Percentiles rank a stretch among this genome's conserved stretches.
phyloP scores from a whole-genome alignment of 2,113 vertebrate species.

The Mustelus asterias region DNA sequence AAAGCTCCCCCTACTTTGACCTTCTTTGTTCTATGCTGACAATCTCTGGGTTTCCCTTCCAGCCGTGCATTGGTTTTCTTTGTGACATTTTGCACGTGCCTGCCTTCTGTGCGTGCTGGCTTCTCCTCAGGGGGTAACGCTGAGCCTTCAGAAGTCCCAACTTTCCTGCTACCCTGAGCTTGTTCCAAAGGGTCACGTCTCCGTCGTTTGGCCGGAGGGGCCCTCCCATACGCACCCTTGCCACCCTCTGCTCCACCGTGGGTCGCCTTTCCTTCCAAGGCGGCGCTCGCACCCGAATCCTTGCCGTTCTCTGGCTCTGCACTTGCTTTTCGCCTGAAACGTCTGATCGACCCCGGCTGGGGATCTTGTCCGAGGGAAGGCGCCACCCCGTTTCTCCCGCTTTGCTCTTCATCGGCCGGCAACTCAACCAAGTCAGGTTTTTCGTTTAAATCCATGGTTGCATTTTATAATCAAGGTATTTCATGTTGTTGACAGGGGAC shows the following conservation, averaged over 20 bases:
- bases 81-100: background rate
- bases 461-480: background rate
- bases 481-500: background rate
- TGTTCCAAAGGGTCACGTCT: constrained; percentile 47
- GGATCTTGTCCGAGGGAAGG: too few relatives aligned
- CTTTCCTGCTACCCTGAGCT: background rate
- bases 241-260: background rate
- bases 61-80: background rate
- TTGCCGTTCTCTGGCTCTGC: background rate
- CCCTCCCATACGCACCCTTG: constrained; percentile 27
- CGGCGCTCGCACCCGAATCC: background rate
- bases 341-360: too few relatives aligned
- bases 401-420: background rate
- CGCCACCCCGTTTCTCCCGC: background rate
- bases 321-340: background rate
- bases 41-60: background rate
- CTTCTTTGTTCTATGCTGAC: background rate
- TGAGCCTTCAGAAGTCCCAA: background rate
- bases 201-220: constrained; percentile 49
- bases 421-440: background rate
- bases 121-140: background rate
- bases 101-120: background rate
- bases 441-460: constrained; percentile 27
- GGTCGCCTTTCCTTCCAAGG: background rate
- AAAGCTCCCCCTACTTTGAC: constrained; percentile 36